phyloP scores from a whole-genome alignment of 2,113 vertebrate genomes.

The Picathartes gymnocephalus region DNA sequence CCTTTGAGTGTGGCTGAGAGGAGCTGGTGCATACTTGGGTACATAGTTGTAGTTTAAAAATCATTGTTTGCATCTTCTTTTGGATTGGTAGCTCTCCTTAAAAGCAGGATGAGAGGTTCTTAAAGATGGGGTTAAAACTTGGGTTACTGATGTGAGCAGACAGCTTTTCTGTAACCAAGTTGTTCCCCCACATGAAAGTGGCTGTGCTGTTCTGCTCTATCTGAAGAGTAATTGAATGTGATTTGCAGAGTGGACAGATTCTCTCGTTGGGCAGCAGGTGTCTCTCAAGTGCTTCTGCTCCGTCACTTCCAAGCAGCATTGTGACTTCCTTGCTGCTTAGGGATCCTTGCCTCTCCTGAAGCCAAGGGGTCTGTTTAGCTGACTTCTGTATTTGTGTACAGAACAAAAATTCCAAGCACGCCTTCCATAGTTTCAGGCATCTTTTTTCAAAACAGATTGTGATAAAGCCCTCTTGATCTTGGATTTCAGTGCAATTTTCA shows the following conservation, averaged over 20 bases:
- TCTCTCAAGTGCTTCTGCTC: slow-evolving; percentile 51
- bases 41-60: background rate
- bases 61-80: background rate
- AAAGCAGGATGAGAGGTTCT: background rate
- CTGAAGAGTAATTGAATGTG: background rate
- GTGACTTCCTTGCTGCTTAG: background rate
- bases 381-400: slow-evolving; percentile 12
- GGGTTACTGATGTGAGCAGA: background rate
- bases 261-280: slow-evolving; percentile 45
- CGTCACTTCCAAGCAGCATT: background rate
- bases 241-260: background rate
- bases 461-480: slow-evolving; percentile 9
- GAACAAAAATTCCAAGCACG: slow-evolving; percentile 46
- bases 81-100: background rate
- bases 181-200: background rate
- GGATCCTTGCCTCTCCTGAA: background rate
- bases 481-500: background rate
- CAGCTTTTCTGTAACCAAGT: background rate
- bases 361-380: slow-evolving; percentile 24
- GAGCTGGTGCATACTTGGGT: background rate
- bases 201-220: accelerated
- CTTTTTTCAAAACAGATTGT: slow-evolving; percentile 38
- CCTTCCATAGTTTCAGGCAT: slow-evolving; percentile 30
- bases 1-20: background rate
- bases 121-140: background rate